Evolutionary conservation across 2,888 invertebrate genomes (phyloP).

Genomic region (Coecobrya sp.): DNA sequence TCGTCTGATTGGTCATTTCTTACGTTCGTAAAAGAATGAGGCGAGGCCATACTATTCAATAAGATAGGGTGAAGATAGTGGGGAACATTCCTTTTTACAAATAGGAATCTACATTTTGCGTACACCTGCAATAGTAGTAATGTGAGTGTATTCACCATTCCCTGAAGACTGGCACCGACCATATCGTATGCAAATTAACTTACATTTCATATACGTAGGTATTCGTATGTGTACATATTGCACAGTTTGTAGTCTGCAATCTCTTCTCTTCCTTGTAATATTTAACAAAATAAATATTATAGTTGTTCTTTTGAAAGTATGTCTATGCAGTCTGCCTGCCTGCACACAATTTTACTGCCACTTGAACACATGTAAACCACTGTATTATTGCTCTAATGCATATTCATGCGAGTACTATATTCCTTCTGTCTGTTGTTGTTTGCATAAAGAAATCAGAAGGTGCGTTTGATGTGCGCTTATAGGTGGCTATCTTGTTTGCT

Average conservation of each 20-base stretch:
- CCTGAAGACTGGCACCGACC: conserved; percentile 22
- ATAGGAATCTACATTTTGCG: conserved; percentile 17
- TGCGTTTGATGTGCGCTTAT: conserved; percentile 34
- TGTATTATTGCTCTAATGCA: conserved; percentile 50
- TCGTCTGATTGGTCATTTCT: conserved; percentile 77
- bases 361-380: conserved; percentile 65
- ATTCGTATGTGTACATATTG: background rate
- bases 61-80: conserved; percentile 67
- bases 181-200: conserved; percentile 54
- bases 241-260: background rate
- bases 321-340: background rate
- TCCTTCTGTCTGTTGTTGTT: background rate
- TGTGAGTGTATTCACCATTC: background rate
- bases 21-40: conserved; percentile 39
- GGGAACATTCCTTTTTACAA: conserved; percentile 32
- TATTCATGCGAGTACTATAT: conserved; percentile 38
- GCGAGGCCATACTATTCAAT: conserved; percentile 78
- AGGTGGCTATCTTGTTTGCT: conserved; percentile 59
- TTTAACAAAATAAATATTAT: background rate
- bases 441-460: conserved; percentile 52
- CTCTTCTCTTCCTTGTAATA: background rate
- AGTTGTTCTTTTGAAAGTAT: background rate
- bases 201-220: conserved; percentile 8
- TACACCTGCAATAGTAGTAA: background rate
- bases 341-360: conserved; percentile 28